Base-by-base conservation (phyloP, 1,140 invertebrate species). In the Drosophila sp. region DNA sequence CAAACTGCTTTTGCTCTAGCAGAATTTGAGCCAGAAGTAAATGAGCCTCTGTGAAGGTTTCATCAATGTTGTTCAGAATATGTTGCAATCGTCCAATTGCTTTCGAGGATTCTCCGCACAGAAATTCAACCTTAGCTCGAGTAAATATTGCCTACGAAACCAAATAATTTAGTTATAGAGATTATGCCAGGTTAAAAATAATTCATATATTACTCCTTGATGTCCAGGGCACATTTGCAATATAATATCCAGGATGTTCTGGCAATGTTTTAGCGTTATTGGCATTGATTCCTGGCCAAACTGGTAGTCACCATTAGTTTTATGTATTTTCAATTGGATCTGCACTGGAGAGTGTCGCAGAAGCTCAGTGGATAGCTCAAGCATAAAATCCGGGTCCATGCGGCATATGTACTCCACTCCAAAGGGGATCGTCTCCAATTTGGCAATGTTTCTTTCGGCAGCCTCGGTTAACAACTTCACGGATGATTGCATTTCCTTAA, bases 21-120 rank as follows among this genome's bases (percentile, higher is more conserved):
- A 96, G 94, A 57, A 98, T 96, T 92, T 98, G 97, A 23, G 98
- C 97, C 93, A 98, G 94, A 3, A 99, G 92, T 3, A 99, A 93
- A 92, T 98, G 96, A 27, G 95, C 96, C 76, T 97, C 95, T 1
- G 96, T 95, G 86, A 95, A 96, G 0, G 96, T 95, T 11, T 95
- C 94, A 91, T 98, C 97, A 8, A 95, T 92, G 35, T 94, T 91
- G 4, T 97, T 95, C 10, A 97, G 89, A 67, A 98, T 94, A 79
- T 95, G 94, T 77, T 96, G 94, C 25, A 98, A 92, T 25, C 95
- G 93, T 30, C 82, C 92, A 33, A 94, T 92, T 1, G 97, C 96
- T 29, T 94, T 93, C 74, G 94, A 94, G 4, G 95, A 92, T 83
- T 98, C 96, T 2, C 97, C 97, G 80, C 94, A 94, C 4, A 96